Evolutionary conservation across 1,140 invertebrate species (phyloP), one percentile per base, ranked within the genome.

Genomic region (Drosophila baimaii): DNA sequence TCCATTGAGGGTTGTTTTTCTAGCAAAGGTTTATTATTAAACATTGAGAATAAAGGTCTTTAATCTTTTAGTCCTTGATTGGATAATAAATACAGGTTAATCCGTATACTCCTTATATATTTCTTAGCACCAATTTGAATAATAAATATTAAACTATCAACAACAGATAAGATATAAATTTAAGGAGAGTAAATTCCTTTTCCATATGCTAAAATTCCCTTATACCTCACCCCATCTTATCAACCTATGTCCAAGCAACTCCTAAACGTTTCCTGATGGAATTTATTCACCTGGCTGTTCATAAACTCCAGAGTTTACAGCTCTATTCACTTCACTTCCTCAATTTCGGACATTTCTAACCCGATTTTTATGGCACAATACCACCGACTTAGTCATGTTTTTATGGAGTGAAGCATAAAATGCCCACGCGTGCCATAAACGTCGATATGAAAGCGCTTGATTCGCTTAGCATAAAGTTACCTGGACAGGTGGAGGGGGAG

Each of bases 391-490:
- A 54, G 65, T 44, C 62, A 66, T 66, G 65, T 52, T 66, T 66
- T 66, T 69, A 69, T 69, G 65, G 35, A 12, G n/a, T 23, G 55
- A 46, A 46, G 44, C 70, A 73, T 88, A 88, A 86, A 77, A 66
- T 57, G 43, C 66, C 41, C 59, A 77, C 76, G 76, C 76, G 63
- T 83, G 65, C 59, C 51, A 79, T 86, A 83, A 88, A 70, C 63
- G 69, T 51, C 57, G 55, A 78, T 66, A 56, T 72, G 61, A 77
- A 75, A 76, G 39, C 62, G 77, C 66, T 69, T 88, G 70, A 86
- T 86, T 86, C 79, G 83, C 55, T 79, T 82, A 77, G 56, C 79
- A 72, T 79, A 88, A 72, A 71, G 61, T 65, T 64, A 51, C 37
- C 63, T 35, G 62, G 44, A 23, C 33, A 51, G 65, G 44, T 29